Conservation (phyloP, 1,140 invertebrate species). For the Drosophila malerkotliana region DNA sequence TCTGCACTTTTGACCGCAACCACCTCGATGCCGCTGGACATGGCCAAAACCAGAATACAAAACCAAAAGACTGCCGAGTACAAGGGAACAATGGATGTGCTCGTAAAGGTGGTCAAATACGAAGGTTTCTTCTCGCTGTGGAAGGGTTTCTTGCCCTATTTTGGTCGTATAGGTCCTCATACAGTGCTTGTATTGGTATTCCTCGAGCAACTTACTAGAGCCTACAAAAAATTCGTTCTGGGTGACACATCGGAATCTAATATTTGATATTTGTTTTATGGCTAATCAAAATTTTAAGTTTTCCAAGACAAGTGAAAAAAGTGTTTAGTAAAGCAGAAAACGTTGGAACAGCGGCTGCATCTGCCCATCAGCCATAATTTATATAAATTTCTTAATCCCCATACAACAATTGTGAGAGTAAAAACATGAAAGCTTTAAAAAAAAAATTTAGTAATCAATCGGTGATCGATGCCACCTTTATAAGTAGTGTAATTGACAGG, state of each 20-base stretch:
- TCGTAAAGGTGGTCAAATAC: conserved; percentile 23
- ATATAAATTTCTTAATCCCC: too few species aligned
- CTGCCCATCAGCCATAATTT: too few species aligned
- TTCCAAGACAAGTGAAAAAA: too few species aligned
- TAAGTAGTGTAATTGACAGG: too few species aligned
- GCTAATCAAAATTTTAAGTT: not conserved
- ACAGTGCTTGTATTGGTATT: conserved; percentile 58
- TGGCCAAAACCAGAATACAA: conserved; percentile 94
- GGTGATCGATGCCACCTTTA: too few species aligned
- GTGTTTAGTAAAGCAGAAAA: too few species aligned
- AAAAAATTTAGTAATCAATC: too few species aligned
- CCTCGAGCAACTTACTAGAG: conserved; percentile 57
- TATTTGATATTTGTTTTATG: not conserved
- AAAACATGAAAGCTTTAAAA: too few species aligned
- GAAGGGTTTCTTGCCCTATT: conserved; percentile 67
- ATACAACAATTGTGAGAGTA: too few species aligned
- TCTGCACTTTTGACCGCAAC: conserved; percentile 97
- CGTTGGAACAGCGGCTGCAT: too few species aligned
- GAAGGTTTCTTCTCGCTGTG: conserved; percentile 52
- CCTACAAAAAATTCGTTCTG: conserved; percentile 46
- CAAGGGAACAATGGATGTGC: conserved; percentile 43
- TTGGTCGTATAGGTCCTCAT: conserved; percentile 54
- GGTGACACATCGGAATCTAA: conserved; percentile 8
- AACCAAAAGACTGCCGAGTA: conserved; percentile 48
- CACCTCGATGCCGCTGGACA: conserved; percentile 98